phyloP scores from a whole-genome alignment of 2,888 invertebrate species.

The Liodrosophila aerea region DNA sequence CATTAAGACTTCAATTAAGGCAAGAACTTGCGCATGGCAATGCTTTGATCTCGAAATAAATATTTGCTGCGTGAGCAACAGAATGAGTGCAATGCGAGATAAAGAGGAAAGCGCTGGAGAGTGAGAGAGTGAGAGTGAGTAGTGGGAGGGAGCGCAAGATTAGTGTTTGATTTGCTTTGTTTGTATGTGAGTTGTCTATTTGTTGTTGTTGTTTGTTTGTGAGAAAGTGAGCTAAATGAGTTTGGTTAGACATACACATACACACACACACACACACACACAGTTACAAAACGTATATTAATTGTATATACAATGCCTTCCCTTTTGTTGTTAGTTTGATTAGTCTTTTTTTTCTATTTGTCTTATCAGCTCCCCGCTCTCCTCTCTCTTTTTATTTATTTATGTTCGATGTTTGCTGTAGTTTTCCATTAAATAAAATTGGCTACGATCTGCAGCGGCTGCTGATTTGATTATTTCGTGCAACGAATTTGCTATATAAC shows the following conservation, averaged over 20 bases:
- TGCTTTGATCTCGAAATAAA: slow-evolving; percentile 38
- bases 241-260: slow-evolving; percentile 31
- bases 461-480: slow-evolving; percentile 29
- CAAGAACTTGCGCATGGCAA: slow-evolving; percentile 11
- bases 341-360: slow-evolving; percentile 8
- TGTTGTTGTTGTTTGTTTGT: slow-evolving; percentile 63
- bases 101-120: slow-evolving; percentile 4
- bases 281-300: too few relatives aligned
- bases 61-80: slow-evolving; percentile 3
- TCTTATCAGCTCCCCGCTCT: slow-evolving; percentile 43
- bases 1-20: slow-evolving; percentile 12
- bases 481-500: slow-evolving; percentile 21
- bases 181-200: slow-evolving; percentile 33
- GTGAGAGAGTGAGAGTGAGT: background rate
- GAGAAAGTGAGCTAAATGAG: slow-evolving; percentile 68
- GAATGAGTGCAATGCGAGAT: background rate
- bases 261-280: background rate
- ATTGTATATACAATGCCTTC: slow-evolving; percentile 8
- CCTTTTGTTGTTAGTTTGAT: slow-evolving; percentile 24
- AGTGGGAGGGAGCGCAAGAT: slow-evolving; percentile 6
- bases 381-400: slow-evolving; percentile 2
- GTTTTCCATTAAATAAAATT: slow-evolving; percentile 23
- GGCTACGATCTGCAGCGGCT: slow-evolving; percentile 13
- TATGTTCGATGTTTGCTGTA: slow-evolving; percentile 19
- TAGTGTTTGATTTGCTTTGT: slow-evolving; percentile 28